phyloP scores from a whole-genome alignment of 2,113 vertebrate species.

The Chaenogobius annularis region DNA sequence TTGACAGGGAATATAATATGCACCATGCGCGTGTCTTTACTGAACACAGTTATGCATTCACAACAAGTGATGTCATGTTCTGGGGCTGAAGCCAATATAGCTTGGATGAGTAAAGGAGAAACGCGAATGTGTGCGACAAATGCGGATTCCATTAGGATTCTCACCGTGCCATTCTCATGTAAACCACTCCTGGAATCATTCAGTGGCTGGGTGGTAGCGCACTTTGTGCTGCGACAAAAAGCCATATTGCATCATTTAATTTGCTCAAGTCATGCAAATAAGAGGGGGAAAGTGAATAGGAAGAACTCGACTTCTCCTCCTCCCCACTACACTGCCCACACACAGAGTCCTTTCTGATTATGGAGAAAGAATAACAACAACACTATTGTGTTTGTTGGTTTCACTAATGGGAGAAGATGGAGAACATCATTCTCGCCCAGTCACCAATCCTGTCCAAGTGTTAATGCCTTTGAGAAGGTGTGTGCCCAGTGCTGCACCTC shows the following conservation, averaged over 20 bases:
- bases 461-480: constrained; percentile 94
- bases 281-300: constrained; percentile 90
- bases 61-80: neutral
- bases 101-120: neutral
- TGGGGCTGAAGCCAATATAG: neutral
- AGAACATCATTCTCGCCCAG: constrained; percentile 98
- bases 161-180: constrained; percentile 87
- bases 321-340: constrained; percentile 99
- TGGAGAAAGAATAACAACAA: constrained; percentile 99
- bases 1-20: neutral
- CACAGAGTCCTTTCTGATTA: constrained; percentile 99
- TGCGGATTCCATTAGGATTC: constrained; percentile 43
- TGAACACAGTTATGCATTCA: neutral
- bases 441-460: constrained; percentile 92
- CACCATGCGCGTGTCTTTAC: neutral
- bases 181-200: constrained; percentile 92
- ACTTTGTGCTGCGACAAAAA: constrained; percentile 99
- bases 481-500: constrained; percentile 82
- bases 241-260: constrained; percentile 99
- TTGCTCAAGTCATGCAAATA: constrained; percentile 99
- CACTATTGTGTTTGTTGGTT: constrained; percentile 99
- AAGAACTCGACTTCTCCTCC: constrained; percentile 99
- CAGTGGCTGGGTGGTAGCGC: constrained; percentile 97
- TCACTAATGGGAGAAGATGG: constrained; percentile 99
- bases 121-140: constrained; percentile 31